Evolutionary conservation across 2,888 invertebrate genomes (phyloP).

Genomic region (Drosophila cracens): DNA sequence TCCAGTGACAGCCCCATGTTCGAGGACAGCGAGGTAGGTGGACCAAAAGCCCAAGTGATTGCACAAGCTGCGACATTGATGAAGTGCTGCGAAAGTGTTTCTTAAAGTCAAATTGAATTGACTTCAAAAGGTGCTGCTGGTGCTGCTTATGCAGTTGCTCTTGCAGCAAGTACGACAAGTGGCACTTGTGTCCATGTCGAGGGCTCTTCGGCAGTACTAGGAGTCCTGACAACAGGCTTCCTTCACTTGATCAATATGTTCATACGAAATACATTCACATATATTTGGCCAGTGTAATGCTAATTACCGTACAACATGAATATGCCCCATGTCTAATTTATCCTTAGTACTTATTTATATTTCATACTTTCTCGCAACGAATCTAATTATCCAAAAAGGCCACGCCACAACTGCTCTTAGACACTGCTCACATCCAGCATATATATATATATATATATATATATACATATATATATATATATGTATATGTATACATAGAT

Average conservation of each 20-base stretch:
- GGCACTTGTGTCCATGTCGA: slow-evolving; percentile 16
- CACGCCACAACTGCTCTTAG: slow-evolving; percentile 44
- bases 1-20: slow-evolving; percentile 85
- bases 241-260: slow-evolving; percentile 53
- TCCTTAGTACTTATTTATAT: slow-evolving; percentile 74
- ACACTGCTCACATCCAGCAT: slow-evolving; percentile 21
- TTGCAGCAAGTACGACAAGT: slow-evolving; percentile 33
- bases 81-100: slow-evolving; percentile 51
- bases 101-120: slow-evolving; percentile 62
- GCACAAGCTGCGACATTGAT: slow-evolving; percentile 23
- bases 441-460: slow-evolving; percentile 32
- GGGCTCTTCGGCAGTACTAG: not conserved
- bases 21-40: slow-evolving; percentile 85
- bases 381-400: slow-evolving; percentile 72
- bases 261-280: slow-evolving; percentile 41
- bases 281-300: slow-evolving; percentile 37
- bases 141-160: slow-evolving; percentile 5
- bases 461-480: slow-evolving; percentile 26
- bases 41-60: slow-evolving; percentile 29
- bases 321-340: slow-evolving; percentile 65
- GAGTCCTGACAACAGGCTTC: slow-evolving; percentile 10
- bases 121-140: slow-evolving; percentile 25
- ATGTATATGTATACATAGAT: slow-evolving; percentile 8
- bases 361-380: slow-evolving; percentile 61
- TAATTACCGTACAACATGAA: slow-evolving; percentile 55